Base-by-base conservation (phyloP, 2,888 invertebrate species). In the Myopa tessellatipennis region DNA sequence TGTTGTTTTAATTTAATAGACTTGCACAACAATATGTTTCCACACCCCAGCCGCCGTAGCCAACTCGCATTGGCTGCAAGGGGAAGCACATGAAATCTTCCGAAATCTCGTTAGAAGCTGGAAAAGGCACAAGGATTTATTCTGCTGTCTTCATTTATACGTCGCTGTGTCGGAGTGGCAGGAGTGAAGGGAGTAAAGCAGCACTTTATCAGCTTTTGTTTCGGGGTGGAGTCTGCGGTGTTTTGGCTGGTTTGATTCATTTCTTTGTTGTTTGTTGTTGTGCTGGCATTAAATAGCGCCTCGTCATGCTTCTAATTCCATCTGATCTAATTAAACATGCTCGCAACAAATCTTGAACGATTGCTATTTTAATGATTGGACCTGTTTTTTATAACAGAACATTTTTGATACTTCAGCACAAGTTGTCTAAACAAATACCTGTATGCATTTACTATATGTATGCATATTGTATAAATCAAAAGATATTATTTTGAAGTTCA, bases 1-100 rank as follows among this genome's bases (percentile, higher is more conserved):
- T 60, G 75, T 69, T 75, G 75, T 60, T 69, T 75, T 69, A 68
- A 75, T 75, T 69, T 75, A 75, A 75, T 75, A 75, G 75, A 75
- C 75, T 65, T 40, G 18, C 50, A 16, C 74, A 75, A 40, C 75
- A 75, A 75, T 75, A 75, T 75, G 75, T 75, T 75, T 58, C 60
- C 16, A 34, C 36, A 34, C 26, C 52, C 50, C 6, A n/a, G 26
- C 72, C n/a, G 10, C 26, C 34, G 40, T 61, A 16, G 36, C 10
- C 61, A 26, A 26, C 36, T 6, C 65, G 65, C 36, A 65, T 10
- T 14, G 65, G 14, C 65, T 36, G 65, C 7, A 58, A 26, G 74
- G 63, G 63, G 26, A 55, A 50, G 26, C 36, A 58, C 38, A 75
- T 69, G 75, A 75, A 75, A 60, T 75, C 69, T 69, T 68, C 75